phyloP scores from a whole-genome alignment of 2,888 invertebrate genomes.

The Leptinotarsa haldemani region DNA sequence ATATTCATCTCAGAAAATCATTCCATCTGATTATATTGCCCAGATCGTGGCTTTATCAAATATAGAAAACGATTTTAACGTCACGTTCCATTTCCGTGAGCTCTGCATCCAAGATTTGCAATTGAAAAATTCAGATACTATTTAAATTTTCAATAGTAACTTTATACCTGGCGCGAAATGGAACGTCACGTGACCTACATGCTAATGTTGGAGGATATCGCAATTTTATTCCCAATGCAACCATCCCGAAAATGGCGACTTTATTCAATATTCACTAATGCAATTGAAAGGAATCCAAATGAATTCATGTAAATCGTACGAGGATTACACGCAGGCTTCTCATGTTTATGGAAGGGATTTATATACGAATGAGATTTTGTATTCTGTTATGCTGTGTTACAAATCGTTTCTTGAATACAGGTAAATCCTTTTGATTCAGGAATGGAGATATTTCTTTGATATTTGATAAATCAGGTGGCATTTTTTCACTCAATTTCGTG shows the following conservation, averaged over 20 bases:
- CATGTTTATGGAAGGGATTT: constrained; percentile 21
- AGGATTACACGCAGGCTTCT: constrained; percentile 10
- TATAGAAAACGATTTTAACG: constrained; percentile 27
- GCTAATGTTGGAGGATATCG: constrained; percentile 35
- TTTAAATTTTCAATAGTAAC: constrained; percentile 48
- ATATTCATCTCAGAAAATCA: constrained; percentile 7
- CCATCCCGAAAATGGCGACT: constrained; percentile 42
- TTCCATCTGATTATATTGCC: constrained; percentile 26
- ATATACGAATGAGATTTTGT: constrained; percentile 7
- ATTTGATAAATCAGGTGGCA: no score
- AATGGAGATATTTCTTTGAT: no score
- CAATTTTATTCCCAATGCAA: constrained; percentile 4
- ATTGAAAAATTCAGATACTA: constrained; percentile 50
- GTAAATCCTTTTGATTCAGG: background rate
- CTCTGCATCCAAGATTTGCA: constrained; percentile 30
- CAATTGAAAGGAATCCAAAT: constrained; percentile 47
- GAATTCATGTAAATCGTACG: constrained; percentile 34
- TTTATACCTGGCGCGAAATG: constrained; percentile 39
- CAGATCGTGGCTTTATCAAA: constrained; percentile 32
- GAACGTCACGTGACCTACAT: constrained; percentile 46
- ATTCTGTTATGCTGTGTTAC: background rate
- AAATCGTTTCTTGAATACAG: background rate
- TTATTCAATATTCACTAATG: constrained; percentile 49
- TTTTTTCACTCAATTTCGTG: no score
- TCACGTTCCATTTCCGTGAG: constrained; percentile 15